Conservation (phyloP, 2,888 invertebrate species). For the Sipha maydis region DNA sequence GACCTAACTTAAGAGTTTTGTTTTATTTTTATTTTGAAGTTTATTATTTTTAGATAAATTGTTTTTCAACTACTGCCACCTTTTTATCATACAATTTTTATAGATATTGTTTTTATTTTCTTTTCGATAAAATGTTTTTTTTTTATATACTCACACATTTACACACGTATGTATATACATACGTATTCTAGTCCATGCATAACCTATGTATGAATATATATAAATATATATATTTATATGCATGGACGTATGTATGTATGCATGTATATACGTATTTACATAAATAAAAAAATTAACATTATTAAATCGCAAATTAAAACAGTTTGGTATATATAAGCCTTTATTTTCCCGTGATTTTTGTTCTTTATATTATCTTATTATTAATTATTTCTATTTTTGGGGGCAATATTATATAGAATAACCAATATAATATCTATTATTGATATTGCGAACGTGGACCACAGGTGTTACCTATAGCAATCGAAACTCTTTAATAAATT, state of each 20-base stretch:
- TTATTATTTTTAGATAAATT: slow-evolving; percentile 60
- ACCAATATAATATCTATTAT: slow-evolving; percentile 42
- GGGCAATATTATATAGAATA: slow-evolving; percentile 60
- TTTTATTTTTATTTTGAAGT: slow-evolving; percentile 58
- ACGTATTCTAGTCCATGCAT: too few relatives aligned
- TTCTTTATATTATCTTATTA: slow-evolving; percentile 57
- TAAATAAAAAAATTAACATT: slow-evolving; percentile 43
- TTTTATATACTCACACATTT: slow-evolving; percentile 49
- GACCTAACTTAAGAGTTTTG: slow-evolving; percentile 59
- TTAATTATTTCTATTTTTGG: slow-evolving; percentile 54
- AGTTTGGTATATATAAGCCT: slow-evolving; percentile 43
- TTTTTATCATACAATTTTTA: slow-evolving; percentile 61
- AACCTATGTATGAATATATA: not conserved
- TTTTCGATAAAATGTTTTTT: slow-evolving; percentile 54
- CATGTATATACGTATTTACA: slow-evolving; percentile 11
- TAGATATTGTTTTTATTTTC: slow-evolving; percentile 59
- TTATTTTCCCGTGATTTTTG: slow-evolving; percentile 53
- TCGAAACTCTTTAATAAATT: slow-evolving; percentile 53
- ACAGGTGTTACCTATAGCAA: slow-evolving; percentile 62
- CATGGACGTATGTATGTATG: not conserved
- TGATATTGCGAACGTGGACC: slow-evolving; percentile 61
- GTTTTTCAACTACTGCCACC: slow-evolving; percentile 61
- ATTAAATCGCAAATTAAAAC: slow-evolving; percentile 42
- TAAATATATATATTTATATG: slow-evolving; percentile 15
- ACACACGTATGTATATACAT: not conserved